Evolutionary conservation across 1,140 invertebrate species (phyloP), one percentile per base, ranked within the genome.

Genomic region (Macrocentrus cingulum): DNA sequence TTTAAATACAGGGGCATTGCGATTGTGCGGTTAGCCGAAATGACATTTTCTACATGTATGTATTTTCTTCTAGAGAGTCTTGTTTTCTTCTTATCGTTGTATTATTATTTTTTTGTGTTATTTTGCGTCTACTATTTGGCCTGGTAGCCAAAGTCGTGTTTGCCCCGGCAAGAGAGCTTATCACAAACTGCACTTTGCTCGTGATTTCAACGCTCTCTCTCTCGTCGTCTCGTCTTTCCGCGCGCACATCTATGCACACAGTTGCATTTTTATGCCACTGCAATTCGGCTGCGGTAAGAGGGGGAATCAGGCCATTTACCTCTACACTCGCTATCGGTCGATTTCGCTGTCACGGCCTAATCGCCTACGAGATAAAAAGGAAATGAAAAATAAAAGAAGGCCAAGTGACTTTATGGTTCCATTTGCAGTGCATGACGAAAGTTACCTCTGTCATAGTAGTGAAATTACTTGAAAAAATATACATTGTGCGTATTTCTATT

Each of bases 321-420:
- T 65, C 68, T 45, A 45, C 42, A 23, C 25, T 55, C 45, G 68
- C 74, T 76, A 76, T 76, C 74, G 74, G 72, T 73, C 72, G 71
- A 74, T 75, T 60, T 72, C 69, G 69, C 63, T 68, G 66, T 70
- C 69, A 65, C 66, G 63, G 62, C 48, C 44, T 60, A 42, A 55
- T 49, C 45, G 51, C 45, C 46, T 9, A 32, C 36, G 19, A 55
- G 51, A 54, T 29, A 54, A 54, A 51, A 20, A 34, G 34, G 16
- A 51, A 51, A 34, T 34, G 37, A 32, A 63, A 67, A 62, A 18
- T 16, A 19, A 2, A 46, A 36, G 22, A 34, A 36, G 59, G 62
- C 66, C 50, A 56, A 61, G 61, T 19, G 41, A 2, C 18, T 7
- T 18, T 44, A 29, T 29, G 25, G 25, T 4, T 29, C 25, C 25